Percentiles rank a stretch among this genome's conserved stretches.
These are phyloP conservation scores for Asarcornis scutulata DNA, from an alignment of 2,113 vertebrate species.

Conservation along the genomic window DNA sequence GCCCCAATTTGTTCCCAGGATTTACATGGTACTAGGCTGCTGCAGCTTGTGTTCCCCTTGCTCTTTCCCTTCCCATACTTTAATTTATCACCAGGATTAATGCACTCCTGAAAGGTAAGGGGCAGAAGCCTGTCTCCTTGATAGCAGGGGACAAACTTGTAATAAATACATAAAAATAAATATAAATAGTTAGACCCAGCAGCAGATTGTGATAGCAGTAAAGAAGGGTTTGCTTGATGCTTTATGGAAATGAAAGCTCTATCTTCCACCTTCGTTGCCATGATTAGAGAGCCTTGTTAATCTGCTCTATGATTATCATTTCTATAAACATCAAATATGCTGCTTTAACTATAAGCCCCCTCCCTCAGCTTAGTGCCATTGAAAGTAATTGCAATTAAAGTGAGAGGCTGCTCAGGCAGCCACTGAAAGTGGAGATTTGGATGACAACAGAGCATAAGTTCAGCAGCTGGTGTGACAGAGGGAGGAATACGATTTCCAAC, in stretches of 20 bases:
- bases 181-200: conserved; percentile 66
- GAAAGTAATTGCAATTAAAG: conserved; percentile 54
- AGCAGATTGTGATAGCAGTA: conserved; percentile 69
- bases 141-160: conserved; percentile 41
- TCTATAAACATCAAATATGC: conserved; percentile 61
- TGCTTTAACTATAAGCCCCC: conserved; percentile 2
- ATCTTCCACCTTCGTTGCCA: conserved; percentile 53
- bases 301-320: conserved; percentile 45
- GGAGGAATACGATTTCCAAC: not conserved
- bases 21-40: not conserved
- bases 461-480: conserved; percentile 5
- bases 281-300: conserved; percentile 61
- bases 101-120: conserved; percentile 59
- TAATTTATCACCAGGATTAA: conserved; percentile 53
- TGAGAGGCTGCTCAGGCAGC: not conserved
- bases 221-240: conserved; percentile 49
- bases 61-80: conserved; percentile 3
- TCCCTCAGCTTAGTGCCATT: conserved; percentile 30
- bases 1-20: conserved; percentile 21
- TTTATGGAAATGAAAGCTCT: conserved; percentile 71
- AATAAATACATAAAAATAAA: conserved; percentile 66
- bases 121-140: conserved; percentile 61
- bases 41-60: conserved; percentile 9
- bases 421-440: not conserved
- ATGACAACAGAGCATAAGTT: not conserved